Evolutionary conservation across 2,797 vertebrate genomes (phyloP).

Genomic region (Pseudochirops cupreus): DNA sequence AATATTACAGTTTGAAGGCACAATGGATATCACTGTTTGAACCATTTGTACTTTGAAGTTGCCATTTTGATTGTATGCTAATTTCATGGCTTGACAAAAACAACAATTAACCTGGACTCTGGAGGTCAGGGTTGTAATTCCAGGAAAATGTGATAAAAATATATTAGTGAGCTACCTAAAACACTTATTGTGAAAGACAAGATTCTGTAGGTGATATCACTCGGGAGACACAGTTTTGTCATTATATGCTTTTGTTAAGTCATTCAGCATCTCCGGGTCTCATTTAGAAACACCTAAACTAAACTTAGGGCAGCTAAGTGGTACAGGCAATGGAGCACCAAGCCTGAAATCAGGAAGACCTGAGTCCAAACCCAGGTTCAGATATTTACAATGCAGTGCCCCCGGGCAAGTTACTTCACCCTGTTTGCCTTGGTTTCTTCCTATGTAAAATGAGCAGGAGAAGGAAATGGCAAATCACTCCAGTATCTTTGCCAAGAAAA

Average conservation of each 20-base stretch:
- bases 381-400: not conserved
- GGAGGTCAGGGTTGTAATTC: not conserved
- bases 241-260: not conserved
- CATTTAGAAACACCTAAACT: not conserved
- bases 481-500: not conserved
- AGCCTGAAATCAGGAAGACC: not conserved
- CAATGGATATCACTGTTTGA: not conserved
- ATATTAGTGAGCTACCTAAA: not conserved
- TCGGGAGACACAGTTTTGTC: not conserved
- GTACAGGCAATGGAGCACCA: not conserved
- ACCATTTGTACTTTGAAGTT: not conserved
- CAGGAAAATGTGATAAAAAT: not conserved
- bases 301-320: not conserved
- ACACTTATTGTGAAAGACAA: not conserved
- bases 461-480: not conserved
- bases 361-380: not conserved
- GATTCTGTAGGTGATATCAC: not conserved
- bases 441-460: too few relatives aligned
- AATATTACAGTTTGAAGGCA: not conserved
- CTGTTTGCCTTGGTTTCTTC: not conserved
- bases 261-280: not conserved
- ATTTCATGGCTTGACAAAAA: not conserved
- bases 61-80: not conserved
- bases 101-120: not conserved
- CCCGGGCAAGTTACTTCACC: not conserved